phyloP scores from a whole-genome alignment of 2,113 vertebrate genomes.

The Silurus glanis region DNA sequence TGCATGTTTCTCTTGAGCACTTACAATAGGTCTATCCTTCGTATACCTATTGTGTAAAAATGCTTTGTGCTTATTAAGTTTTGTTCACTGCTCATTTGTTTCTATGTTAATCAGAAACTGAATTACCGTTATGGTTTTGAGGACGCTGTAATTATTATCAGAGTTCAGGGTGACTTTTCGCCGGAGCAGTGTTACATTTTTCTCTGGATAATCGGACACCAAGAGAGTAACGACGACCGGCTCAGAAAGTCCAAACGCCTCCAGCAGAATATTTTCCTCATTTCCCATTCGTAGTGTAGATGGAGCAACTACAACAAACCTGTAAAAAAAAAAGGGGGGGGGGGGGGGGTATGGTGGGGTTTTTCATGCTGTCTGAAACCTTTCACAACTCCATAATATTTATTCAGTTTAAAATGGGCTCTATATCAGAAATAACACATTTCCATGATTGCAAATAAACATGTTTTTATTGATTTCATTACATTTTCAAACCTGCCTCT shows the following conservation, averaged over 20 bases:
- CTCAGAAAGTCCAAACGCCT: neutral
- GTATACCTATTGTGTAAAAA: too few relatives aligned
- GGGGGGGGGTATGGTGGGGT: neutral
- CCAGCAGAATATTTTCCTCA: conserved; percentile 8
- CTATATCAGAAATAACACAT: neutral
- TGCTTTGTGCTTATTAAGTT: too few relatives aligned
- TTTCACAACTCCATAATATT: too few relatives aligned
- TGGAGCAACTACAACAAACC: conserved; percentile 2
- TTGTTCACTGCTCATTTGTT: too few relatives aligned
- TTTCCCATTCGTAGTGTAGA: neutral
- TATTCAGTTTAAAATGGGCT: too few relatives aligned
- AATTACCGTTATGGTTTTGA: neutral
- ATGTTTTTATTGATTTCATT: too few relatives aligned
- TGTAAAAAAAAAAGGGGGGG: neutral
- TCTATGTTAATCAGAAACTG: too few relatives aligned
- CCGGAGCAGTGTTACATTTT: neutral
- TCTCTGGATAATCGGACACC: too few relatives aligned
- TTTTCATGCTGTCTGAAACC: too few relatives aligned
- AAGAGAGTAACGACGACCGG: neutral
- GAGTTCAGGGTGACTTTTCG: neutral
- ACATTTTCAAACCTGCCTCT: too few relatives aligned
- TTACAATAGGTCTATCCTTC: too few relatives aligned
- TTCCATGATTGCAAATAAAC: neutral
- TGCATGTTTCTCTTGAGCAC: too few relatives aligned
- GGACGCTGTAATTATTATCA: conserved; percentile 1